Conservation (phyloP, 2,888 invertebrate species). For the Dasypogon diadema region DNA sequence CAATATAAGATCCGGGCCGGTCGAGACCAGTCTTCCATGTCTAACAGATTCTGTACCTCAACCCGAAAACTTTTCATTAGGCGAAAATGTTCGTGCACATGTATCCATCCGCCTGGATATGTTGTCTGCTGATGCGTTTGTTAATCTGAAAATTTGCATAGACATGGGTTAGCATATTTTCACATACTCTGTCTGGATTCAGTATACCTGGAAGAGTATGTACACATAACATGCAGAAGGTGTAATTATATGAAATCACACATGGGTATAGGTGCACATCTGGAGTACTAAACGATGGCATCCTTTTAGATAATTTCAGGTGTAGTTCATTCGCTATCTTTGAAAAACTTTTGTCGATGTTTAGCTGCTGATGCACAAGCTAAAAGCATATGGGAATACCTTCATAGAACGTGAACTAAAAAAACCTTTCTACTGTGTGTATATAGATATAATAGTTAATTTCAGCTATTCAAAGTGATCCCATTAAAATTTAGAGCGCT, state of each 20-base stretch:
- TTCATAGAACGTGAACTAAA: not conserved
- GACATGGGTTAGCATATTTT: slow-evolving; percentile 46
- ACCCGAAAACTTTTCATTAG: slow-evolving; percentile 51
- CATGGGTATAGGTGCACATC: not conserved
- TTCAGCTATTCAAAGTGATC: slow-evolving; percentile 18
- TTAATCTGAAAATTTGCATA: slow-evolving; percentile 48
- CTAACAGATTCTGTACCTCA: not conserved
- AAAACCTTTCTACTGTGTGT: not conserved
- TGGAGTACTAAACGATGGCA: not conserved
- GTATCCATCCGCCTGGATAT: slow-evolving; percentile 22
- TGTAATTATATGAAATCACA: slow-evolving; percentile 26
- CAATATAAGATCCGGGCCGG: not conserved
- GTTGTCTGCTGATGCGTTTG: slow-evolving; percentile 32
- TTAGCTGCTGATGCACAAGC: not conserved
- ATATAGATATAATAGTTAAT: slow-evolving; percentile 36
- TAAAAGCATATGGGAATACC: not conserved
- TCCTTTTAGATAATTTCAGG: not conserved
- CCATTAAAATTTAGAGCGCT: slow-evolving; percentile 40
- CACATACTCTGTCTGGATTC: slow-evolving; percentile 4
- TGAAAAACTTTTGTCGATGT: slow-evolving; percentile 14
- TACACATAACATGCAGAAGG: not conserved
- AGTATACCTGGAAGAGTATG: not conserved
- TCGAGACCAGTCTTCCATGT: not conserved
- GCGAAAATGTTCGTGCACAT: slow-evolving; percentile 49
- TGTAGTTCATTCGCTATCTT: slow-evolving; percentile 2